Evolutionary conservation across 37 sponge, comb jelly and placozoan genomes (phyloP).

Genomic region (Hormiphora californensis): DNA sequence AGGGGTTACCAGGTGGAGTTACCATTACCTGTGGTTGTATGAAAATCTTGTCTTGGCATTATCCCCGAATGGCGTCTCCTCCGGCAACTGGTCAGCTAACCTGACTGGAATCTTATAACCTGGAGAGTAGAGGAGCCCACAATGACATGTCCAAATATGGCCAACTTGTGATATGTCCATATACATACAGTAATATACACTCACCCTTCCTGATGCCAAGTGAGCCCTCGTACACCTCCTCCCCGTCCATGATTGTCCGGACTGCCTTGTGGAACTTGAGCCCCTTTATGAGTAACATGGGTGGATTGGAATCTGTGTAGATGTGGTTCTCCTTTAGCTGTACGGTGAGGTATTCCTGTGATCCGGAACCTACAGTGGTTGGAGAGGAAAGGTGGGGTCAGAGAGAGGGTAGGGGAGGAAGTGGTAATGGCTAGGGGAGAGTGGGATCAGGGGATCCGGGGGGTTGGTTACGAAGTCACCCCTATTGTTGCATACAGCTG

Average conservation of each 20-base stretch:
- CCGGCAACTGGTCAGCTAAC: neutral
- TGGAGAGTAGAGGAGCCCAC: too few species aligned
- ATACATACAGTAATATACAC: neutral
- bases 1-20: too few species aligned
- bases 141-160: neutral
- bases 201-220: conserved; percentile 18
- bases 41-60: neutral
- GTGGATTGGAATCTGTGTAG: neutral
- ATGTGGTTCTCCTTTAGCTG: conserved; percentile 11
- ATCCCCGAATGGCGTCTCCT: neutral
- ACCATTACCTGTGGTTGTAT: too few species aligned
- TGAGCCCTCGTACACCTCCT: conserved; percentile 8
- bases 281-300: neutral
- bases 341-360: neutral
- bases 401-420: too few species aligned
- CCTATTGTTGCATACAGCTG: too few species aligned
- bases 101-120: neutral
- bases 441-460: too few species aligned
- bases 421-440: too few species aligned
- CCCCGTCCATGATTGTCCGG: neutral
- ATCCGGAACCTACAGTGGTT: too few species aligned
- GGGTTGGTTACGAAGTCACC: too few species aligned
- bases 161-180: neutral
- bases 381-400: too few species aligned
- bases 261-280: conserved; percentile 14